phyloP scores from a whole-genome alignment of 2,113 vertebrate genomes.

The Dipodomys merriami region DNA sequence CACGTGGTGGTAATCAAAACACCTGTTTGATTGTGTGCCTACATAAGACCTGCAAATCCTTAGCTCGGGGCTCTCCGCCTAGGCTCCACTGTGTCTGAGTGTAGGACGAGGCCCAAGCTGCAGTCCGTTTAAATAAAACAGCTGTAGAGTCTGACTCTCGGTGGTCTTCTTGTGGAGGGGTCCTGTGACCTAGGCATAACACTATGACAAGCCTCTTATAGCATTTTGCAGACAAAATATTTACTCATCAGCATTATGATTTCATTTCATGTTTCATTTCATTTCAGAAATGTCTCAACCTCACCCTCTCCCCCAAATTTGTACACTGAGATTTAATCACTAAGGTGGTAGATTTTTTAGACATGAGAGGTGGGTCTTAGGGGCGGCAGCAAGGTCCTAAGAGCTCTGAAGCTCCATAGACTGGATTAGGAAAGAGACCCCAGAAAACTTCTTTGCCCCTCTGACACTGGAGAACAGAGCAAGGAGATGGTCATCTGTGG shows the following conservation, averaged over 20 bases:
- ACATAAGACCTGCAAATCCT: no score
- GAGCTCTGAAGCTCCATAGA: not conserved
- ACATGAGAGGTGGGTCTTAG: not conserved
- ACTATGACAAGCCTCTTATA: no score
- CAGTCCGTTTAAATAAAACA: no score
- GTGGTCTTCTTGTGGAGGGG: no score
- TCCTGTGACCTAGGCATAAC: no score
- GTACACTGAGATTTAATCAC: not conserved
- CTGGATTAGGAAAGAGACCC: not conserved
- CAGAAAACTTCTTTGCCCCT: not conserved
- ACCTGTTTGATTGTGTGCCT: no score
- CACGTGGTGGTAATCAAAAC: no score
- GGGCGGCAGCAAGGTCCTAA: not conserved
- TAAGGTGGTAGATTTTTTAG: not conserved
- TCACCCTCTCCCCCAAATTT: not conserved
- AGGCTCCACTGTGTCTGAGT: no score
- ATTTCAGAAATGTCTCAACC: not conserved
- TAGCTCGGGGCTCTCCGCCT: no score
- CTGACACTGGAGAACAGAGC: not conserved
- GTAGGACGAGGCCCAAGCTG: no score
- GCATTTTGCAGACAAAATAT: not conserved
- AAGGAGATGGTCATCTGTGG: not conserved
- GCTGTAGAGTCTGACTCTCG: no score
- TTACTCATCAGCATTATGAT: not conserved
- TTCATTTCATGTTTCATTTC: not conserved